Percentiles rank a stretch among this genome's conserved stretches.
phyloP scores from a whole-genome alignment of 2,797 vertebrate species.

The Nothura maculosa region DNA sequence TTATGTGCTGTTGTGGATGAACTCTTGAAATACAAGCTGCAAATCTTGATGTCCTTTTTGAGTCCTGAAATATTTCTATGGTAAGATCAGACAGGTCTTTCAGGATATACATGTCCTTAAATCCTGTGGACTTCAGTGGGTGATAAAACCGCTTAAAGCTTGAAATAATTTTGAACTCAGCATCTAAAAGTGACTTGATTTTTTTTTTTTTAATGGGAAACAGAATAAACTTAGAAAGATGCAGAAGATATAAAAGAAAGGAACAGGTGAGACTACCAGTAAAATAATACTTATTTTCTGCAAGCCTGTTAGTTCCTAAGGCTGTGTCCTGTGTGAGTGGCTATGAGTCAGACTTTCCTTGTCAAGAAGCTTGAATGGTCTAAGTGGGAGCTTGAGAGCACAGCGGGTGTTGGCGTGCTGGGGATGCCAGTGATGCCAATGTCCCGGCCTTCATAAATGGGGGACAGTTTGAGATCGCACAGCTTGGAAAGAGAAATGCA shows the following conservation, averaged over 20 bases:
- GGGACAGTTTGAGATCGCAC: constrained; percentile 10
- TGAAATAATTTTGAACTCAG: not conserved
- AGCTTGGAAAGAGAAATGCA: not conserved
- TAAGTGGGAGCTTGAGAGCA: constrained; percentile 3
- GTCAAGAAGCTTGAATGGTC: constrained; percentile 2
- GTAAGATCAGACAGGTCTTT: not conserved
- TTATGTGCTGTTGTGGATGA: not conserved
- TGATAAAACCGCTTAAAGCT: not conserved
- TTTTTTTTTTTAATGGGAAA: not conserved
- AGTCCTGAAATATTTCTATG: not conserved
- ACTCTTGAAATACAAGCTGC: not conserved
- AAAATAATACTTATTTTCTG: constrained; percentile 24
- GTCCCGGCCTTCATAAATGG: not conserved
- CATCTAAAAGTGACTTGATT: rapidly evolving
- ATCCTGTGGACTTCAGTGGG: not conserved
- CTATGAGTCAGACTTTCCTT: constrained; percentile 8
- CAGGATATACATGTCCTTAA: not conserved
- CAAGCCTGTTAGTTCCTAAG: constrained; percentile 25
- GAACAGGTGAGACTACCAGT: not conserved
- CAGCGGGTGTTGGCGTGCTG: not conserved
- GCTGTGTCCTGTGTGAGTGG: not conserved
- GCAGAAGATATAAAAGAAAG: not conserved
- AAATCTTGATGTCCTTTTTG: not conserved
- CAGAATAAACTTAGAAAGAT: not conserved
- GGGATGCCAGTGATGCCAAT: not conserved